Percentiles rank a stretch among this genome's conserved stretches.
Evolutionary conservation across 2,888 invertebrate species (phyloP).

Genomic region (Rosalia funebris): DNA sequence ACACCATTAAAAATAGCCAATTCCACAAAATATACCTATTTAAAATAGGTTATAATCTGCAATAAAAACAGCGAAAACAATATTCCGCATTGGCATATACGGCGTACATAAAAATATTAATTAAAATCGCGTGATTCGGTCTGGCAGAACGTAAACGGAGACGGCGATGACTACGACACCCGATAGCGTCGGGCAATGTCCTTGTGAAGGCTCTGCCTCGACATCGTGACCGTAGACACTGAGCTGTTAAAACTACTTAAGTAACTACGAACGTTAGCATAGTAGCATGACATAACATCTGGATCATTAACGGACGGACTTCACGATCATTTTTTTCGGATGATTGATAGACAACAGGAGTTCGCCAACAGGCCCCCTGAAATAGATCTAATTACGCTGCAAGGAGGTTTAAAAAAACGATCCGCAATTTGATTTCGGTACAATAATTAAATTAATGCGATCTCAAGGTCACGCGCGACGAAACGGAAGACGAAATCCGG

Average conservation of each 20-base stretch:
- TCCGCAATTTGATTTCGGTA: not conserved
- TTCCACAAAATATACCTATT: too few species aligned
- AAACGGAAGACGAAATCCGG: not conserved
- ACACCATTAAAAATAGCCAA: too few species aligned
- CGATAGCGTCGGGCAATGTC: constrained; percentile 34
- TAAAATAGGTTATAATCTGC: too few species aligned
- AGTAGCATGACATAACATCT: constrained; percentile 18
- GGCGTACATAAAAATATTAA: too few species aligned
- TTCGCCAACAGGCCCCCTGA: not conserved
- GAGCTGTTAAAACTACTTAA: constrained; percentile 8
- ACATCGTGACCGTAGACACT: constrained; percentile 22
- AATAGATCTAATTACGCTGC: not conserved
- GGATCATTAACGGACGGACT: constrained; percentile 6
- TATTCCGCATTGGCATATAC: too few species aligned
- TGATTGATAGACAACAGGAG: constrained; percentile 7
- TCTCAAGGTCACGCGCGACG: not conserved
- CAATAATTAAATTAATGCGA: not conserved
- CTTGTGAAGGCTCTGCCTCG: constrained; percentile 27
- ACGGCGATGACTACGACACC: constrained; percentile 20
- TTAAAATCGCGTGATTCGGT: constrained; percentile 15
- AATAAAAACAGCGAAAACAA: too few species aligned
- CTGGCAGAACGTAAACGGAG: constrained; percentile 10
- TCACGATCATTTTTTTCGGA: constrained; percentile 4
- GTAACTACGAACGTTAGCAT: constrained; percentile 3
- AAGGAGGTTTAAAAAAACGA: not conserved